Base-by-base conservation (phyloP, 53 echinoderm and acorn worm genomes). In the Glandiceps talaboti region DNA sequence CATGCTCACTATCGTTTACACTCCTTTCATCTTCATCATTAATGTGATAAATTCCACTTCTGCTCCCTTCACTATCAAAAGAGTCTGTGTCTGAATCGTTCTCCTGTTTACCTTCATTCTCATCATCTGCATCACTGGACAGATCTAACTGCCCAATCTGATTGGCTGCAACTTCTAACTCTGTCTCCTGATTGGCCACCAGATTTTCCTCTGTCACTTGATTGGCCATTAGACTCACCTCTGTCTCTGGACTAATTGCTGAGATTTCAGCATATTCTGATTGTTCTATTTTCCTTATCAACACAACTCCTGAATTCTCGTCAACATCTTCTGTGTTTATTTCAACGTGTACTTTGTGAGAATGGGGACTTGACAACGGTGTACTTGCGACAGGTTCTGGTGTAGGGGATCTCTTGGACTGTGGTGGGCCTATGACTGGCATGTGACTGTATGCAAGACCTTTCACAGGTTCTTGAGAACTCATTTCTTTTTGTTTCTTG, bases 401-500 rank as follows among this genome's bases (percentile, higher is more conserved):
- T 6, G 6, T 45, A 45, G 6, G 6, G n/a, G n/a, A n/a, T 45
- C 64, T 45, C 64, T 45, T 45, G 20, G 64, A 12, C 64, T 45
- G 64, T 45, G 64, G 64, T 45, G 64, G 64, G 6, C 64, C 64
- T 12, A 45, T 45, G 64, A 45, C 64, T 12, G 64, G 64, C 6
- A 45, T 20, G 64, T 45, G 64, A 45, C 64, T 45, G 64, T 45
- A 45, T 20, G 64, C 64, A 6, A 45, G 84, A 73, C 73, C 30
- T 73, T 1, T 29, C 79, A 1, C 77, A 32, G 28, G 82, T 32
- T 29, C 77, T 86, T 30, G 78, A 73, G 27, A 26, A 75, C 0
- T 78, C 87, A 31, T 86, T 29, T 32, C 82, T 27, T 31, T 82
- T 77, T 33, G 82, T 82, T 27, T 86, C 33, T 80, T 76, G 31